Conservation (phyloP, 2,797 vertebrate genomes). For the Takifugu rubripes region DNA sequence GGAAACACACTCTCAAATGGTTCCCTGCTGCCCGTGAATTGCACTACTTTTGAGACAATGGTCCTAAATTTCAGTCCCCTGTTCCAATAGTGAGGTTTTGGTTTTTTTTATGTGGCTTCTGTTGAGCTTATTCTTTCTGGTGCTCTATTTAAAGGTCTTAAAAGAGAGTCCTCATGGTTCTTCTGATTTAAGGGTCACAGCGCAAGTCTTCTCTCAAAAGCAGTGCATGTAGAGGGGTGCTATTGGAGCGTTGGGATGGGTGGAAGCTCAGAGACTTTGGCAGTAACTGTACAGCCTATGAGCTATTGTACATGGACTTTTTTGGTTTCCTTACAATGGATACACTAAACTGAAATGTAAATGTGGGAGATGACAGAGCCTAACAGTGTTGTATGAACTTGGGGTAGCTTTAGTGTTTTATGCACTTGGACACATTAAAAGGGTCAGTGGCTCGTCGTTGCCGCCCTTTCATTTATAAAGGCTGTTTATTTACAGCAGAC, state of each 20-base stretch:
- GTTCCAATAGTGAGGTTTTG: slow-evolving; percentile 5
- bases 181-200: slow-evolving; percentile 17
- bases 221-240: slow-evolving; percentile 10
- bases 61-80: slow-evolving; percentile 33
- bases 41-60: slow-evolving; percentile 36
- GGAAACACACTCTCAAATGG: slow-evolving; percentile 48
- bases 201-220: slow-evolving; percentile 25
- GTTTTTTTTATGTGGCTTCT: slow-evolving; percentile 27
- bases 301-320: slow-evolving; percentile 40
- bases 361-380: slow-evolving; percentile 33
- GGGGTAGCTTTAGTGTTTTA: slow-evolving; percentile 62
- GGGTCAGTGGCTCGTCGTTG: slow-evolving; percentile 44
- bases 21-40: slow-evolving; percentile 37
- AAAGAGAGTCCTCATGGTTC: slow-evolving; percentile 26
- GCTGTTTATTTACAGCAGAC: slow-evolving; percentile 47
- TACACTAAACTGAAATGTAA: slow-evolving; percentile 55
- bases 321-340: slow-evolving; percentile 23
- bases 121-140: slow-evolving; percentile 33
- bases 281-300: slow-evolving; percentile 21
- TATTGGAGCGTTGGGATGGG: slow-evolving; percentile 13
- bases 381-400: slow-evolving; percentile 59
- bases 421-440: slow-evolving; percentile 50
- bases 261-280: slow-evolving; percentile 32
- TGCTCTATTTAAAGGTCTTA: slow-evolving; percentile 51
- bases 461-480: slow-evolving; percentile 40